These are phyloP conservation scores for Hirudinaria manillensis DNA, from an alignment of 2,888 invertebrate genomes.

Conservation along the genomic window DNA sequence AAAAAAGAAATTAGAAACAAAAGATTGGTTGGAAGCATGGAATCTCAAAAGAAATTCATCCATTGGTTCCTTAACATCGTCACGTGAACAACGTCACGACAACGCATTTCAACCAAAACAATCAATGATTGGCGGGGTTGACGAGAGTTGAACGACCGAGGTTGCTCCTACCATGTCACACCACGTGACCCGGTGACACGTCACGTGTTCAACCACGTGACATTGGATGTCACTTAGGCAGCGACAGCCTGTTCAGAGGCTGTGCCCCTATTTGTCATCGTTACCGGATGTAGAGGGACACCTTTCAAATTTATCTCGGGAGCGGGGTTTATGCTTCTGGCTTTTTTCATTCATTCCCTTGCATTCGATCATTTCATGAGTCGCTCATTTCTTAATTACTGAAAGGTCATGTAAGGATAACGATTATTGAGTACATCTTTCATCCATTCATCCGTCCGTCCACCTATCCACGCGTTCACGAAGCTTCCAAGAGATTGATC, in stretches of 20 bases:
- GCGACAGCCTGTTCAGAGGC: not conserved
- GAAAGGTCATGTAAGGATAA: not conserved
- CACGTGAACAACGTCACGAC: too few species aligned
- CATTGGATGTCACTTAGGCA: conserved; percentile 13
- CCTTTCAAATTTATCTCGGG: not conserved
- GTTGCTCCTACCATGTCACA: too few species aligned
- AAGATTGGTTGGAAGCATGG: too few species aligned
- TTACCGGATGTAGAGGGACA: not conserved
- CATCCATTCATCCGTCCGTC: not conserved
- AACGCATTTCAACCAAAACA: too few species aligned
- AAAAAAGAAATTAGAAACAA: too few species aligned
- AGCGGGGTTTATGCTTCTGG: not conserved
- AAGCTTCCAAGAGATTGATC: not conserved
- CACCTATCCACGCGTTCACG: not conserved
- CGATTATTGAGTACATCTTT: not conserved
- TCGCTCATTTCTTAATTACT: not conserved
- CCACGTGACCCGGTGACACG: not conserved
- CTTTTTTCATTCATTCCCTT: not conserved
- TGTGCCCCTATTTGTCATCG: conserved; percentile 13
- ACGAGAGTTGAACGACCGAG: too few species aligned
- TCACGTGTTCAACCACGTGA: not conserved
- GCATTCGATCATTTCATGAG: not conserved
- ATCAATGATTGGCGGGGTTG: too few species aligned
- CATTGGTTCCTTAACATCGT: too few species aligned
- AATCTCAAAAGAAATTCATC: too few species aligned